phyloP scores from a whole-genome alignment of 2,113 vertebrate genomes.

The Numenius arquata region DNA sequence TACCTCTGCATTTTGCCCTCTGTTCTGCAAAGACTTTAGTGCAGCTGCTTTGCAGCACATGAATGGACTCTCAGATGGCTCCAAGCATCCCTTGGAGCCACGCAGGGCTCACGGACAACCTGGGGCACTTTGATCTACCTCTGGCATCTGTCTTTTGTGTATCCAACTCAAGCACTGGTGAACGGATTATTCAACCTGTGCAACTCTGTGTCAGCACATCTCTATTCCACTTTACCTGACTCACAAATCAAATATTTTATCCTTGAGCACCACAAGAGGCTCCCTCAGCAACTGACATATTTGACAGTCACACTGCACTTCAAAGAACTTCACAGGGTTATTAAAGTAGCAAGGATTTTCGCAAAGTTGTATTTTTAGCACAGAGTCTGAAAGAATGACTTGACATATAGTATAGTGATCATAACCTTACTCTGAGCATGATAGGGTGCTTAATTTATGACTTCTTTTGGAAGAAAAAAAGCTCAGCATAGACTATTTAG shows the following conservation, averaged over 20 bases:
- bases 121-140: neutral
- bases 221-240: neutral
- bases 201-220: neutral
- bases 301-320: slow-evolving; percentile 26
- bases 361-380: slow-evolving; percentile 7
- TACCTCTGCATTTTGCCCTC: neutral
- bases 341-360: slow-evolving; percentile 35
- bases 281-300: neutral
- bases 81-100: neutral
- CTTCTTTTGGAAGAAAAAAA: neutral
- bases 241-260: slow-evolving; percentile 2
- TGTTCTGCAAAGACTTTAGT: neutral
- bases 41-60: neutral
- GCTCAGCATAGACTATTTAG: neutral
- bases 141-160: neutral
- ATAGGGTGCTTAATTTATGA: slow-evolving; percentile 41
- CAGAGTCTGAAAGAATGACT: slow-evolving; percentile 27
- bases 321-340: slow-evolving; percentile 11
- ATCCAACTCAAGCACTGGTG: neutral
- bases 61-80: neutral
- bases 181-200: neutral
- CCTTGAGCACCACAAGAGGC: neutral
- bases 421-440: slow-evolving; percentile 6
- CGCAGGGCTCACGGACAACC: rapidly evolving
- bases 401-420: slow-evolving; percentile 18